Evolutionary conservation across 2,113 vertebrate genomes (phyloP), one percentile per base, ranked within the genome.

Genomic region (Bostrychus sinensis): DNA sequence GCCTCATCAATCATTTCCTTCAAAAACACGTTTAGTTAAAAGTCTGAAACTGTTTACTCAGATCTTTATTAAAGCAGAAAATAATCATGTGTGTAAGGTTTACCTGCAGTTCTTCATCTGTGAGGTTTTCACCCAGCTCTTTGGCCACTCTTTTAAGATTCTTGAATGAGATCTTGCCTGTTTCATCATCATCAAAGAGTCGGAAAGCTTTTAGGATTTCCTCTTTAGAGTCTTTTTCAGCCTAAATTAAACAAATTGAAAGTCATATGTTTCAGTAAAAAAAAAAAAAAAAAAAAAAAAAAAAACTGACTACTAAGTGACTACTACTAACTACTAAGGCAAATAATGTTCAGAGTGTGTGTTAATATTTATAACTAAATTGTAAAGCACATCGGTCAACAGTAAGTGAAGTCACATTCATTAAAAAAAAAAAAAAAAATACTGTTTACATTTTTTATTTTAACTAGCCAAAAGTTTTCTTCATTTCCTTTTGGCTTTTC

Each of bases 1-100:
- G 96, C 96, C 78, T 97, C 94, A 0, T 96, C 92, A 0, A 98
- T 98, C 96, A 99, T 96, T 72, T 98, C 95, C 96, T 99, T 78
- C 22, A 25, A 41, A 57, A 1, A 22, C 5, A 3, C 8, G 7
- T 28, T 6, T 26, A 10, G 5, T 51, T 51, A 17, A 4, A 30
- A n/a, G 13, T 6, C 2, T 30, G 14, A 39, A 12, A 39, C 2
- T 3, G 2, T 16, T 16, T 30, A n/a, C 37, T 17, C 34, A 23
- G 14, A 22, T 19, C 23, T 46, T 13, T 50, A 22, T 22, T 59
- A 41, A 1, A 32, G 8, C 19, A 62, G 30, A 19, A 4, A 28
- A 1, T 51, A 37, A 3, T 51, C 0, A 13, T 4, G 12, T 2
- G 22, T 1, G 53, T 62, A 16, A 50, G 25, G n/a, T 17, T n/a